phyloP scores from a whole-genome alignment of 2,888 invertebrate species.

The Dryomyza anilis region DNA sequence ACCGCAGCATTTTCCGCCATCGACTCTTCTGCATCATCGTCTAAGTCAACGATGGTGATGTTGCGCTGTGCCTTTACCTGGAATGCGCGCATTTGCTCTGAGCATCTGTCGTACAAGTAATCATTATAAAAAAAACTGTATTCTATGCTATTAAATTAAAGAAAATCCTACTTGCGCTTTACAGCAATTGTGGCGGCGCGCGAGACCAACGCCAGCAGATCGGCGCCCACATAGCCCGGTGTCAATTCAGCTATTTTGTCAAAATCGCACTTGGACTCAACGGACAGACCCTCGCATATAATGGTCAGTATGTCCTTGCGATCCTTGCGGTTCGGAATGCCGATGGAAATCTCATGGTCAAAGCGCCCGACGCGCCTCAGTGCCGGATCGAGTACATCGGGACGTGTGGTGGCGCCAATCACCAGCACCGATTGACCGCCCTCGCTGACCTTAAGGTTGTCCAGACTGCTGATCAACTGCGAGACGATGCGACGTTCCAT shows the following conservation, averaged over 20 bases:
- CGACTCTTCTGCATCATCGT: constrained; percentile 51
- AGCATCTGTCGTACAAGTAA: constrained; percentile 41
- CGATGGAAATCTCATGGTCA: constrained; percentile 90
- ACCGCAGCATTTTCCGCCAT: constrained; percentile 26
- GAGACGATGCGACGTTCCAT: constrained; percentile 97
- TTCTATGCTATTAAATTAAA: not conserved
- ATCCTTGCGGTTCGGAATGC: constrained; percentile 87
- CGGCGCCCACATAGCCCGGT: constrained; percentile 96
- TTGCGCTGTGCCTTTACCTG: constrained; percentile 50
- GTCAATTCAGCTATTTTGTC: constrained; percentile 79
- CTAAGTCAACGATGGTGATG: constrained; percentile 57
- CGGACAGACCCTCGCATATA: constrained; percentile 72
- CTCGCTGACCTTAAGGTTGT: constrained; percentile 65
- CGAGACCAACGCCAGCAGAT: constrained; percentile 82
- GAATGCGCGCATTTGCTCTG: constrained; percentile 52
- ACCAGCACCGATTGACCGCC: constrained; percentile 67
- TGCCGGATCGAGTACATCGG: constrained; percentile 91
- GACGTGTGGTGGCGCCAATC: constrained; percentile 94
- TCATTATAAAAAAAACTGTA: not conserved
- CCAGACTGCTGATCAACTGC: constrained; percentile 87
- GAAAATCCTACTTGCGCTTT: constrained; percentile 65
- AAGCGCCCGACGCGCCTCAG: constrained; percentile 90
- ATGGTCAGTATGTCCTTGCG: constrained; percentile 78
- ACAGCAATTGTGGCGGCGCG: constrained; percentile 90
- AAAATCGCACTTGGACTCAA: constrained; percentile 75